Evolutionary conservation across 2,888 invertebrate genomes (phyloP).

Genomic region (Epicampocera succincta): DNA sequence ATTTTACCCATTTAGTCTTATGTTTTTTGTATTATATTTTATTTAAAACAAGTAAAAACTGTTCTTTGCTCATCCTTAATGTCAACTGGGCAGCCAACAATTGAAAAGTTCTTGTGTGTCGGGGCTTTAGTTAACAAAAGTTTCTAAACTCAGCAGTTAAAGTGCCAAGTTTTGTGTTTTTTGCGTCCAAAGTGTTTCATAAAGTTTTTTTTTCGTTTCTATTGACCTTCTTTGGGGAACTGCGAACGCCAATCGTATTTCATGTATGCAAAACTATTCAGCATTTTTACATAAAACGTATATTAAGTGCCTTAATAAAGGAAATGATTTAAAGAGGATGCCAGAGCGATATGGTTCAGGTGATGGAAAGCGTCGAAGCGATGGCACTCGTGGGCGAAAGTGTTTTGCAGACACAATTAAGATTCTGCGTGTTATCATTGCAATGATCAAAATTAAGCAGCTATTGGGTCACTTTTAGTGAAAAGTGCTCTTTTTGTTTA

Average conservation of each 20-base stretch:
- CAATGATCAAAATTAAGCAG: too few relatives aligned
- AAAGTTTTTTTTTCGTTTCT: conserved; percentile 48
- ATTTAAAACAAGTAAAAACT: background rate
- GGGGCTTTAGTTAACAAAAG: conserved; percentile 25
- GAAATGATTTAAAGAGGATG: too few relatives aligned
- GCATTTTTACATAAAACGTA: background rate
- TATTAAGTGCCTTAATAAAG: too few relatives aligned
- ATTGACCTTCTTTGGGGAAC: conserved; percentile 41
- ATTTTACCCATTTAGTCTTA: too few relatives aligned
- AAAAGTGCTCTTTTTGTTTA: too few relatives aligned
- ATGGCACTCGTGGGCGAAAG: too few relatives aligned
- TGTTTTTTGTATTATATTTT: too few relatives aligned
- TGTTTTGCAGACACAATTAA: too few relatives aligned
- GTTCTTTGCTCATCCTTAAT: conserved; percentile 6
- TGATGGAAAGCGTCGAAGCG: too few relatives aligned
- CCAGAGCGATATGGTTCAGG: too few relatives aligned
- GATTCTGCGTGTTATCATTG: too few relatives aligned
- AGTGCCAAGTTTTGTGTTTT: conserved; percentile 62
- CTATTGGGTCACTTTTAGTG: too few relatives aligned
- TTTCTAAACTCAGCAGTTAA: conserved; percentile 58
- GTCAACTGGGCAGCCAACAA: background rate
- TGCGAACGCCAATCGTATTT: background rate
- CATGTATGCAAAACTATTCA: background rate
- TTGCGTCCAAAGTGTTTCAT: conserved; percentile 50
- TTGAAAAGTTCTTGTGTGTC: conserved; percentile 3